A percentile compares a stretch with the other conserved stretches of the same genome.
Evolutionary conservation across 2,888 invertebrate species (phyloP).

Genomic region (Rhingia rostrata): DNA sequence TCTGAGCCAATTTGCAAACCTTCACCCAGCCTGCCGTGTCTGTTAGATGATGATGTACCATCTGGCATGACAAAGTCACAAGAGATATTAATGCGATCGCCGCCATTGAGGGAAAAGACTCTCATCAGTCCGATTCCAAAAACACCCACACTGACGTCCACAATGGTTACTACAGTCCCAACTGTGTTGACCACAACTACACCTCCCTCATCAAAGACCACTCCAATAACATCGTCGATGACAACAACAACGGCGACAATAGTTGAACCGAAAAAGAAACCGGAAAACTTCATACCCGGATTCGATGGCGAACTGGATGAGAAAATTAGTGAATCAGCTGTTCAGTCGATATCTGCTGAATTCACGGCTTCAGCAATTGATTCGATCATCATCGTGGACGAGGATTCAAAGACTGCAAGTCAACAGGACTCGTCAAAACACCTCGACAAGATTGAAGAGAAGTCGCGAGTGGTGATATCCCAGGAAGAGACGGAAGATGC

Average conservation of each 20-base stretch:
- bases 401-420: slow-evolving; percentile 82
- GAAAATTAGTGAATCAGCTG: slow-evolving; percentile 90
- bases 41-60: slow-evolving; percentile 86
- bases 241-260: slow-evolving; percentile 78
- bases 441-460: slow-evolving; percentile 87
- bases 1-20: slow-evolving; percentile 83
- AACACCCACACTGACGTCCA: slow-evolving; percentile 83
- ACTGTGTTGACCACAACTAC: slow-evolving; percentile 33
- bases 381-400: slow-evolving; percentile 78
- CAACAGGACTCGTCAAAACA: slow-evolving; percentile 81
- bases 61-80: slow-evolving; percentile 70
- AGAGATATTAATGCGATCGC: slow-evolving; percentile 79
- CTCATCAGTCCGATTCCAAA: slow-evolving; percentile 85
- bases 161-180: slow-evolving; percentile 75
- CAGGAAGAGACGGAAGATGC: slow-evolving; percentile 97
- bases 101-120: slow-evolving; percentile 79
- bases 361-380: slow-evolving; percentile 82
- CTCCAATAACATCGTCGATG: slow-evolving; percentile 55
- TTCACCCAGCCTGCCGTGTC: slow-evolving; percentile 86
- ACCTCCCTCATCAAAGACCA: slow-evolving; percentile 63
- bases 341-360: slow-evolving; percentile 89
- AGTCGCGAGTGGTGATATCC: slow-evolving; percentile 91
- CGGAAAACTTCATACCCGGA: slow-evolving; percentile 87
- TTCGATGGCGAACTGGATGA: slow-evolving; percentile 88
- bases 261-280: slow-evolving; percentile 82